Evolutionary conservation across 2,797 vertebrate genomes (phyloP).

Genomic region (Morelia viridis): DNA sequence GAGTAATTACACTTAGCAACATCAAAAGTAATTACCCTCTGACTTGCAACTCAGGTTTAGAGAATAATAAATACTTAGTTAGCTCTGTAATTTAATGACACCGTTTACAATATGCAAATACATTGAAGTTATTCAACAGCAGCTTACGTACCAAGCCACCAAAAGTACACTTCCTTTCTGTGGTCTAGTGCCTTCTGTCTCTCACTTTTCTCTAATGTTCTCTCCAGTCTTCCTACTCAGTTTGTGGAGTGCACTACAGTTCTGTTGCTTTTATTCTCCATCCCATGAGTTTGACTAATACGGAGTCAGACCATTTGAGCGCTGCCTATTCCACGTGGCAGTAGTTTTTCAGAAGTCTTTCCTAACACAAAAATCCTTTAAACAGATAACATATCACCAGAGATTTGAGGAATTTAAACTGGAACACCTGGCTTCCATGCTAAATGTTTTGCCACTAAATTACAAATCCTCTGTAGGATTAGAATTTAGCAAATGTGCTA

Average conservation of each 20-base stretch:
- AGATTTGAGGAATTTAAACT: neutral
- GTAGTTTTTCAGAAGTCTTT: neutral
- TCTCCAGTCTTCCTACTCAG: neutral
- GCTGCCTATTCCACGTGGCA: neutral
- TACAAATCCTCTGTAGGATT: neutral
- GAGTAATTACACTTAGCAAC: constrained; percentile 44
- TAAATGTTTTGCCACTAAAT: neutral
- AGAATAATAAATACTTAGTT: constrained; percentile 47
- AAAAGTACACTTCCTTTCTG: neutral
- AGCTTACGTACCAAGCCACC: neutral
- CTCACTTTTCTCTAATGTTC: neutral
- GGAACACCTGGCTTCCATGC: neutral
- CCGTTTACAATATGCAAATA: neutral
- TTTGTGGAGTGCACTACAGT: neutral
- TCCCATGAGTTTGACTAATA: neutral
- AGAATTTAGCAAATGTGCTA: neutral
- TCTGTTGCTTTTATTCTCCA: neutral
- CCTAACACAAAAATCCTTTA: neutral
- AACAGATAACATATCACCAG: neutral
- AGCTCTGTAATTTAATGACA: constrained; percentile 25
- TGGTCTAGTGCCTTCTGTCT: neutral
- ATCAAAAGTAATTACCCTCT: constrained; percentile 34
- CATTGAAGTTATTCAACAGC: neutral
- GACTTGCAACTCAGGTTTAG: constrained; percentile 48
- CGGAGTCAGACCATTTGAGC: neutral